These are phyloP conservation scores for Drosophila subpulchrella DNA, from an alignment of 1,140 invertebrate species.

Conservation along the genomic window DNA sequence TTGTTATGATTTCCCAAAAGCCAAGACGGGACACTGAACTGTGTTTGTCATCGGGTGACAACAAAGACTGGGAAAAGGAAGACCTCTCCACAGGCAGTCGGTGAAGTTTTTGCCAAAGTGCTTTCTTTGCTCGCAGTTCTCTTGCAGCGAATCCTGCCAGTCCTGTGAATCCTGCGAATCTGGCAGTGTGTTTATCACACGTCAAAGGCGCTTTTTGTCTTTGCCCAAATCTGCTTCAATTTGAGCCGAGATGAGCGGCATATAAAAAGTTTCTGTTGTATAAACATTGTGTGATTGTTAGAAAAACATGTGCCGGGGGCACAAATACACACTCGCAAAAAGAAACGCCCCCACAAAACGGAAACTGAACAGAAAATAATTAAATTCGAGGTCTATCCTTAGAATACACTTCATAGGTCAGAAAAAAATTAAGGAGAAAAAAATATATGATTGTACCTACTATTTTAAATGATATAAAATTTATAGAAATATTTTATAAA, in stretches of 20 bases:
- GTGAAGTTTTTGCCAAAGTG: slow-evolving; percentile 70
- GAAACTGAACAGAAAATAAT: not conserved
- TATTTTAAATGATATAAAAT: too few species aligned
- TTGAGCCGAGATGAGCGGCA: slow-evolving; percentile 55
- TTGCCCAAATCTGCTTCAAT: slow-evolving; percentile 78
- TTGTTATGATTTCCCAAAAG: slow-evolving; percentile 70
- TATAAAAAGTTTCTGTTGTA: slow-evolving; percentile 80
- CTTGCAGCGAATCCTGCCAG: slow-evolving; percentile 3
- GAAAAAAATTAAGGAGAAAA: not conserved
- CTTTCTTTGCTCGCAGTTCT: slow-evolving; percentile 37
- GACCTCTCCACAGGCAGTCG: slow-evolving; percentile 54
- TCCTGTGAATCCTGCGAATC: slow-evolving; percentile 5
- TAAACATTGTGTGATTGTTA: slow-evolving; percentile 82
- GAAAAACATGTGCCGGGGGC: slow-evolving; percentile 77
- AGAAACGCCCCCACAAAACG: slow-evolving; percentile 20
- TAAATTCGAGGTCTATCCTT: not conserved
- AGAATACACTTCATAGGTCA: not conserved
- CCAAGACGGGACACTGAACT: slow-evolving; percentile 54
- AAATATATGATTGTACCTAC: too few species aligned
- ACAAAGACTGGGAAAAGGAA: slow-evolving; percentile 22
- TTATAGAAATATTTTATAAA: too few species aligned
- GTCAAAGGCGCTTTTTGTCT: slow-evolving; percentile 82
- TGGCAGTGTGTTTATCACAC: slow-evolving; percentile 63
- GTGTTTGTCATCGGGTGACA: slow-evolving; percentile 64
- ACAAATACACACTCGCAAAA: slow-evolving; percentile 17